Evolutionary conservation across 1,140 invertebrate species (phyloP).

Genomic region (Drosophila orena): DNA sequence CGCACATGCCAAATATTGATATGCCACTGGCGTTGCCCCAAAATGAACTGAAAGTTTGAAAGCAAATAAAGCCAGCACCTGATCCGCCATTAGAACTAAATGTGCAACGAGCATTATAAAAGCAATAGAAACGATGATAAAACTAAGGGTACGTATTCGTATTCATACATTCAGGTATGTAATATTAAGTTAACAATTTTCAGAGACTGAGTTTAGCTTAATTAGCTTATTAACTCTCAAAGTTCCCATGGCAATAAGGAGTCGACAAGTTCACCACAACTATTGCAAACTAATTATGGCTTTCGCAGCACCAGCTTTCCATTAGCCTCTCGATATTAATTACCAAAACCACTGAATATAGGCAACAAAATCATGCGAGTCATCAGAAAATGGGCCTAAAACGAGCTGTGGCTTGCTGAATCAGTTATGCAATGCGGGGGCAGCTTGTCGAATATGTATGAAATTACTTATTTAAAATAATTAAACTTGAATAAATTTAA

Average conservation of each 20-base stretch:
- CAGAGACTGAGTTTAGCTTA: not conserved
- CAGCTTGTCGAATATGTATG: slow-evolving; percentile 28
- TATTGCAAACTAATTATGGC: slow-evolving; percentile 28
- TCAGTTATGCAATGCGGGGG: slow-evolving; percentile 9
- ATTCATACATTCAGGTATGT: too few relatives aligned
- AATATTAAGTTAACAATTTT: not conserved
- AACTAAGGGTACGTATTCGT: not conserved
- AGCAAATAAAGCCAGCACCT: slow-evolving; percentile 23
- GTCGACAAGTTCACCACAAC: slow-evolving; percentile 23
- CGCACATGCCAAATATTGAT: slow-evolving; percentile 46
- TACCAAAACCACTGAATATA: slow-evolving; percentile 30
- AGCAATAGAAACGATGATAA: not conserved
- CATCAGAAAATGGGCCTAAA: slow-evolving; percentile 33
- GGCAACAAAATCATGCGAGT: slow-evolving; percentile 31
- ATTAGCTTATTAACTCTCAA: not conserved
- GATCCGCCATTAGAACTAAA: slow-evolving; percentile 29
- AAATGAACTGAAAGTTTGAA: slow-evolving; percentile 41
- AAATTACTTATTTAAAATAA: slow-evolving; percentile 56
- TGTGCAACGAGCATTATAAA: slow-evolving; percentile 7
- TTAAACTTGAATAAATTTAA: slow-evolving; percentile 42
- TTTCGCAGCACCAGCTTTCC: slow-evolving; percentile 12
- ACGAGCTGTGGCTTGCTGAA: slow-evolving; percentile 31
- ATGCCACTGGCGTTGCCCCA: slow-evolving; percentile 17
- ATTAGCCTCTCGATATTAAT: slow-evolving; percentile 9
- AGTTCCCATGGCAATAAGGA: not conserved